Percentiles rank a stretch among this genome's conserved stretches.
Evolutionary conservation across 2,888 invertebrate species (phyloP).

Genomic region (Orchesella flavescens): DNA sequence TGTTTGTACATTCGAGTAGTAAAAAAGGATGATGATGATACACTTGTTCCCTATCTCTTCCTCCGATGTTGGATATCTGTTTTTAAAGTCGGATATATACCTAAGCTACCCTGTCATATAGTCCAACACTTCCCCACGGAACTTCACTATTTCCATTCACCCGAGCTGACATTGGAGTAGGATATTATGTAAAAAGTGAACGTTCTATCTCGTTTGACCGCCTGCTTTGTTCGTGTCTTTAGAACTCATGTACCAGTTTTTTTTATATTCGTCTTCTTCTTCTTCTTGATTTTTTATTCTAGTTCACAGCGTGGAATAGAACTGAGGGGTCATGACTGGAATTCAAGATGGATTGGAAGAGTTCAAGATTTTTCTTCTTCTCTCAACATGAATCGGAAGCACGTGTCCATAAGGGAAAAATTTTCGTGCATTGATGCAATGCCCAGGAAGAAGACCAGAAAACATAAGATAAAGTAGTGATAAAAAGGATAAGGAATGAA

Average conservation of each 20-base stretch:
- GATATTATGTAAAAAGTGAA: conserved; percentile 46
- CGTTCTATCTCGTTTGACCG: conserved; percentile 24
- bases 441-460: conserved; percentile 6
- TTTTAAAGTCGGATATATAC: too few species aligned
- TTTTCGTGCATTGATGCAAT: conserved; percentile 43
- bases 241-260: conserved; percentile 33
- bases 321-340: conserved; percentile 55
- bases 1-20: too few species aligned
- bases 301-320: conserved; percentile 31
- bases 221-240: conserved; percentile 25
- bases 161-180: neutral
- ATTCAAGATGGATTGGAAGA: conserved; percentile 52
- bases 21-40: too few species aligned
- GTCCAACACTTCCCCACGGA: too few species aligned
- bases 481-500: conserved; percentile 47
- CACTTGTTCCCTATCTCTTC: too few species aligned
- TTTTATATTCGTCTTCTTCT: conserved; percentile 13
- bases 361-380: conserved; percentile 50
- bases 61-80: too few species aligned
- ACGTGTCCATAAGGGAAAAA: conserved; percentile 46
- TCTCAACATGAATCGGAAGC: conserved; percentile 31
- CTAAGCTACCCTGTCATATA: too few species aligned
- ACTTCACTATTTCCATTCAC: neutral
- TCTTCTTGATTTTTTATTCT: conserved; percentile 10
- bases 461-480: conserved; percentile 46